A percentile compares a stretch with the other conserved stretches of the same genome.
Evolutionary conservation across 2,113 vertebrate species (phyloP).

Genomic region (Catagonus wagneri): DNA sequence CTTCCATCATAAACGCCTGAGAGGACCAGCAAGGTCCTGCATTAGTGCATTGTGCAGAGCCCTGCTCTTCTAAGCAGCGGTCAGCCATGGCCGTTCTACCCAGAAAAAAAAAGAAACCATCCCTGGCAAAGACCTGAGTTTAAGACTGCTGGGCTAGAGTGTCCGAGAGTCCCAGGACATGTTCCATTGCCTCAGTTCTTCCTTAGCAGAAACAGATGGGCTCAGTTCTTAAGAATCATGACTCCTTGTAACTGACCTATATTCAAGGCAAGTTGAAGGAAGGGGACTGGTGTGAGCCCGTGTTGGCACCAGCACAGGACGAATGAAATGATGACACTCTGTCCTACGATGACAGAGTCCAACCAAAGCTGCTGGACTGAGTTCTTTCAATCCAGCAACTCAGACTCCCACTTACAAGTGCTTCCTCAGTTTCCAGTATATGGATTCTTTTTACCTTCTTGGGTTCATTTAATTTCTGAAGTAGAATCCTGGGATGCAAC

Average conservation of each 20-base stretch:
- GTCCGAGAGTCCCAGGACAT: background rate
- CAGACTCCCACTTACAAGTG: background rate
- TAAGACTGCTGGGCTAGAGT: background rate
- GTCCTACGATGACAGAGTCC: background rate
- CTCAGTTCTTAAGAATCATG: background rate
- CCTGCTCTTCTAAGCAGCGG: background rate
- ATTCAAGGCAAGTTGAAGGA: background rate
- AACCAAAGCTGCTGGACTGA: background rate
- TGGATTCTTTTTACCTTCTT: background rate
- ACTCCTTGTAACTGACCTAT: background rate
- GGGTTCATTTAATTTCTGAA: background rate
- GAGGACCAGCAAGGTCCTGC: no score
- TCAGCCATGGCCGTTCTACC: background rate
- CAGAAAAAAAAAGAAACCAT: background rate
- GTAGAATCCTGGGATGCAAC: background rate
- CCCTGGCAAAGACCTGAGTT: background rate
- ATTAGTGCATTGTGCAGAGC: fast-evolving
- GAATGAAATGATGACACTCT: background rate
- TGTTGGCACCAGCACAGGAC: background rate
- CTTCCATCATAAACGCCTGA: background rate
- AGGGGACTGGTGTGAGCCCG: background rate
- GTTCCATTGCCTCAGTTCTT: background rate
- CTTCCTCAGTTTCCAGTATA: background rate
- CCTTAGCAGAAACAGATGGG: background rate
- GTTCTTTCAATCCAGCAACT: background rate